phyloP scores from a whole-genome alignment of 2,888 invertebrate species.

The Drosophila nr. medialis region DNA sequence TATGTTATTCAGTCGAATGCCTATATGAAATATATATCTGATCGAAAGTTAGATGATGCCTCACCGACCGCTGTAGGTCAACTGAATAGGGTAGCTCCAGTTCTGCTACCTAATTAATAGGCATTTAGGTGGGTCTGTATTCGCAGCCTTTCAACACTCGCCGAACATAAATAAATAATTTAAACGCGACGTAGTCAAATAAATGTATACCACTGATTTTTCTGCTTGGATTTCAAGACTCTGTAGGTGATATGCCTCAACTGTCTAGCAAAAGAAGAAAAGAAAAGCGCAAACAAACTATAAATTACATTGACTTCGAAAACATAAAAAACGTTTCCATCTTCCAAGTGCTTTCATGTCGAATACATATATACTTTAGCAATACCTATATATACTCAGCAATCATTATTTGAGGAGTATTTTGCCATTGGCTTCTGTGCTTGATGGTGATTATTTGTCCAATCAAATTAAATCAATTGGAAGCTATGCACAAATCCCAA shows the following conservation, averaged over 20 bases:
- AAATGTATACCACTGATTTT: constrained; percentile 61
- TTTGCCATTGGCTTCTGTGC: neutral
- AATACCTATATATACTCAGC: neutral
- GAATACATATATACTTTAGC: neutral
- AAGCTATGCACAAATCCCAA: constrained; percentile 64
- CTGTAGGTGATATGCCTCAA: constrained; percentile 47
- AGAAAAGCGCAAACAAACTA: constrained; percentile 39
- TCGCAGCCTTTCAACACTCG: constrained; percentile 70
- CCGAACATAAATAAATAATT: constrained; percentile 74
- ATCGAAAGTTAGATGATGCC: constrained; percentile 43
- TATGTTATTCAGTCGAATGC: neutral
- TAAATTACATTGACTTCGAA: constrained; percentile 49
- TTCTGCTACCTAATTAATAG: constrained; percentile 60
- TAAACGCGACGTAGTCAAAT: constrained; percentile 68
- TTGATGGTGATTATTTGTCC: constrained; percentile 12
- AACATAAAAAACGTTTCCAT: constrained; percentile 18
- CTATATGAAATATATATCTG: constrained; percentile 5
- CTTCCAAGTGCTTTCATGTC: neutral
- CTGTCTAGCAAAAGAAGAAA: constrained; percentile 7
- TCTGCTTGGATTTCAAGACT: constrained; percentile 41
- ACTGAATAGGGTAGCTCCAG: constrained; percentile 68
- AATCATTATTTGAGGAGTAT: constrained; percentile 7
- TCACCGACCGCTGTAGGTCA: constrained; percentile 74
- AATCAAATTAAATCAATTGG: constrained; percentile 60
- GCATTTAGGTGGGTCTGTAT: constrained; percentile 43